A percentile compares a stretch with the other conserved stretches of the same genome.
Conservation (phyloP, 2,113 vertebrate genomes). For the Chloropsis hardwickii region DNA sequence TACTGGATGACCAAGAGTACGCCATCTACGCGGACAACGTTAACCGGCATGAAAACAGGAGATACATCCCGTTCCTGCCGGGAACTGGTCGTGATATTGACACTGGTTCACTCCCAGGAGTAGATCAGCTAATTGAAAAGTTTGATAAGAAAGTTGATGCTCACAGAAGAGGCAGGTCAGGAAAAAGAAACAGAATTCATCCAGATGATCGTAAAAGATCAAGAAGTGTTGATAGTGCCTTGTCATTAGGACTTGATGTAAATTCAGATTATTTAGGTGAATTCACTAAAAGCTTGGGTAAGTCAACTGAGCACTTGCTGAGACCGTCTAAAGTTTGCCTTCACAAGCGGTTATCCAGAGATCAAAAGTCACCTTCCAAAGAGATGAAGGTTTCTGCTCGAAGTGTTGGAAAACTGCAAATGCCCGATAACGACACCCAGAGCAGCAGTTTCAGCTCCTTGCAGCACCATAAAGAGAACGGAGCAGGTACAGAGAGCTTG, state of each 20-base stretch:
- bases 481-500: not conserved
- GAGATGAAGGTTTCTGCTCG: slow-evolving; percentile 54
- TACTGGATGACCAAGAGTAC: slow-evolving; percentile 83
- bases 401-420: slow-evolving; percentile 42
- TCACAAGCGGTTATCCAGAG: slow-evolving; percentile 54
- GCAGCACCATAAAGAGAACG: slow-evolving; percentile 29
- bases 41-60: slow-evolving; percentile 92
- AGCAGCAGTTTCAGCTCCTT: slow-evolving; percentile 40
- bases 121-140: slow-evolving; percentile 92
- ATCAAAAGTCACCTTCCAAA: slow-evolving; percentile 17
- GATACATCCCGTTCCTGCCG: slow-evolving; percentile 91
- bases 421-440: not conserved
- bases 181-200: slow-evolving; percentile 84
- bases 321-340: slow-evolving; percentile 82
- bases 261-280: slow-evolving; percentile 69
- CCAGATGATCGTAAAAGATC: slow-evolving; percentile 90
- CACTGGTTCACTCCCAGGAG: slow-evolving; percentile 85
- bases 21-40: slow-evolving; percentile 87
- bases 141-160: slow-evolving; percentile 83
- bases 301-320: slow-evolving; percentile 84
- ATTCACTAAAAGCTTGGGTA: slow-evolving; percentile 75
- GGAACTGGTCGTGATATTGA: slow-evolving; percentile 95
- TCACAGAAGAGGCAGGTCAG: slow-evolving; percentile 84
- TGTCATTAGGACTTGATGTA: slow-evolving; percentile 71
- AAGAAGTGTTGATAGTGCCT: slow-evolving; percentile 84